Conservation (phyloP, 1,140 invertebrate species). For the Drosophila grimshawi region DNA sequence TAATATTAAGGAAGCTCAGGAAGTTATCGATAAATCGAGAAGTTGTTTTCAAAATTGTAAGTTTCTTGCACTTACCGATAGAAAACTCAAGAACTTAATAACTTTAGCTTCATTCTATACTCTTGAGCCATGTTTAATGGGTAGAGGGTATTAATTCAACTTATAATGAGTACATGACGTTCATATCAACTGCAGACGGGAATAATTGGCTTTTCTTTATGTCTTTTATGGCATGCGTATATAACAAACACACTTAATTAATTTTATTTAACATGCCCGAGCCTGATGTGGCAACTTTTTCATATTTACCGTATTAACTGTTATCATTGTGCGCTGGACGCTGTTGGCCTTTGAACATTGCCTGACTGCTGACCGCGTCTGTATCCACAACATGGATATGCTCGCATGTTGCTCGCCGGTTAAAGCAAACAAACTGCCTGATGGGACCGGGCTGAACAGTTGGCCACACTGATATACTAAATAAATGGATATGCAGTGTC, state of each 20-base stretch:
- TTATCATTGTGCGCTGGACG: conserved; percentile 45
- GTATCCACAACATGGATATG: conserved; percentile 46
- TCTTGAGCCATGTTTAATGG: no score
- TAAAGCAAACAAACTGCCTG: conserved; percentile 51
- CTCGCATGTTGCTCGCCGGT: neutral
- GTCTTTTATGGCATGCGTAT: conserved; percentile 25
- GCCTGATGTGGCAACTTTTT: conserved; percentile 60
- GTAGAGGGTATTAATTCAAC: no score
- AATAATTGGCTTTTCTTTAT: conserved; percentile 48
- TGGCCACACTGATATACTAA: conserved; percentile 58
- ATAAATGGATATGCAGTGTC: conserved; percentile 76
- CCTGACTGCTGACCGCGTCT: conserved; percentile 20
- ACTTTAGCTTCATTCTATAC: no score
- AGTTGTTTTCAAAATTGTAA: no score
- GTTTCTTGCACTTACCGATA: no score
- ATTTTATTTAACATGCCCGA: conserved; percentile 69
- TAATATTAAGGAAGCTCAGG: no score
- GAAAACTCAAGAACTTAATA: no score
- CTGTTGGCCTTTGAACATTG: conserved; percentile 22
- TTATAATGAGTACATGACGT: neutral
- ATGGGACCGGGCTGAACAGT: conserved; percentile 8
- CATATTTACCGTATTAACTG: conserved; percentile 74
- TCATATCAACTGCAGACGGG: neutral
- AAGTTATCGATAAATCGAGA: no score
- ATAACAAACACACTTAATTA: conserved; percentile 68